Percentiles rank a stretch among this genome's conserved stretches.
phyloP scores from a whole-genome alignment of 2,113 vertebrate species.

The Puma concolor region DNA sequence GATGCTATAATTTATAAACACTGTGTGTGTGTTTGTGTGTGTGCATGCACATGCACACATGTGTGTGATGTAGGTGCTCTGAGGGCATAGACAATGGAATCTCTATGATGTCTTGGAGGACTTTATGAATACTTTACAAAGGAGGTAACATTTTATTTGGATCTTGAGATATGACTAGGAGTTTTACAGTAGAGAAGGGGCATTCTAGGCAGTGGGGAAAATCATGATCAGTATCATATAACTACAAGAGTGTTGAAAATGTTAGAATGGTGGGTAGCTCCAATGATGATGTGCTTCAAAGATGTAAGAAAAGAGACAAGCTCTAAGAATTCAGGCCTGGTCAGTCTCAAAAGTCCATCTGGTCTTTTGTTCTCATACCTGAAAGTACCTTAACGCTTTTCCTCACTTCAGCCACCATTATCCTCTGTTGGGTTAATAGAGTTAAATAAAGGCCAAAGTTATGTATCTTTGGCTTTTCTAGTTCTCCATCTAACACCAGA shows the following conservation, averaged over 20 bases:
- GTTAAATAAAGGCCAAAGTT: not conserved
- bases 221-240: not conserved
- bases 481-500: not conserved
- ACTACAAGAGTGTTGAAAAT: not conserved
- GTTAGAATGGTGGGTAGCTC: not conserved
- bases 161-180: not conserved
- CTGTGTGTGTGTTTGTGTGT: too few relatives aligned
- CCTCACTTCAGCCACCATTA: not conserved
- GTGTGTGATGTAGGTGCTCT: not conserved
- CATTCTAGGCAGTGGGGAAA: not conserved
- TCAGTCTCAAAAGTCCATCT: not conserved
- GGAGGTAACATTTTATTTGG: not conserved
- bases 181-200: not conserved
- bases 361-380: not conserved
- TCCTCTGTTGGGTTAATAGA: not conserved
- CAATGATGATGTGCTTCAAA: not conserved
- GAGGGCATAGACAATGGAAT: not conserved
- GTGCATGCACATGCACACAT: not conserved
- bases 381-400: not conserved
- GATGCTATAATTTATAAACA: not conserved
- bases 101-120: not conserved
- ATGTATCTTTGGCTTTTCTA: not conserved
- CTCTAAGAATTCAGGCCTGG: not conserved
- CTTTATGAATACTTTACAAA: not conserved
- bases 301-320: not conserved